Conservation (phyloP, 2,113 vertebrate genomes). For the Gnathochromis pfefferi region DNA sequence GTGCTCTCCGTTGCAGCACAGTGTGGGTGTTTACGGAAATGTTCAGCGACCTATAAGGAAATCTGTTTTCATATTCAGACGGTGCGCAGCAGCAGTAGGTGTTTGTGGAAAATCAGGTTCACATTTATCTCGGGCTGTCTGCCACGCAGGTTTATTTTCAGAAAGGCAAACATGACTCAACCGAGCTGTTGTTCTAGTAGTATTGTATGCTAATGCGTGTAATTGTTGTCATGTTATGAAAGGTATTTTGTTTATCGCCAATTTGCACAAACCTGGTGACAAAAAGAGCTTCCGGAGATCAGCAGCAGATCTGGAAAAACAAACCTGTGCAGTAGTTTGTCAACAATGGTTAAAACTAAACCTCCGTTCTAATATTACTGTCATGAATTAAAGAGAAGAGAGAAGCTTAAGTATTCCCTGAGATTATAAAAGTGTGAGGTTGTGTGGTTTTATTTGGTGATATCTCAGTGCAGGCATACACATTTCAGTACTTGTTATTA, state of each 20-base stretch:
- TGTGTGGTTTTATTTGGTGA: neutral
- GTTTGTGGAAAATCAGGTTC: neutral
- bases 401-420: neutral
- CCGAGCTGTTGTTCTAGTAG: neutral
- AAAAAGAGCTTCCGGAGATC: neutral
- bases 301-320: neutral
- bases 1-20: neutral
- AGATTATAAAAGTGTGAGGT: neutral
- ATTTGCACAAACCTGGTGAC: neutral
- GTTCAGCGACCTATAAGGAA: neutral
- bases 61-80: neutral
- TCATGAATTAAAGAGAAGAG: neutral
- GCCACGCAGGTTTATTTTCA: neutral
- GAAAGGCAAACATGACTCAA: neutral
- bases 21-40: neutral
- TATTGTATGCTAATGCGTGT: neutral
- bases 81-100: accelerated
- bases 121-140: neutral
- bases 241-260: neutral
- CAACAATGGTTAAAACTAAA: accelerated
- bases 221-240: neutral
- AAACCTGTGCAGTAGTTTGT: neutral
- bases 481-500: accelerated
- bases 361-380: accelerated
- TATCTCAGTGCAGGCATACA: accelerated